Conservation (phyloP, 2,113 vertebrate genomes). For the Panthera leo region DNA sequence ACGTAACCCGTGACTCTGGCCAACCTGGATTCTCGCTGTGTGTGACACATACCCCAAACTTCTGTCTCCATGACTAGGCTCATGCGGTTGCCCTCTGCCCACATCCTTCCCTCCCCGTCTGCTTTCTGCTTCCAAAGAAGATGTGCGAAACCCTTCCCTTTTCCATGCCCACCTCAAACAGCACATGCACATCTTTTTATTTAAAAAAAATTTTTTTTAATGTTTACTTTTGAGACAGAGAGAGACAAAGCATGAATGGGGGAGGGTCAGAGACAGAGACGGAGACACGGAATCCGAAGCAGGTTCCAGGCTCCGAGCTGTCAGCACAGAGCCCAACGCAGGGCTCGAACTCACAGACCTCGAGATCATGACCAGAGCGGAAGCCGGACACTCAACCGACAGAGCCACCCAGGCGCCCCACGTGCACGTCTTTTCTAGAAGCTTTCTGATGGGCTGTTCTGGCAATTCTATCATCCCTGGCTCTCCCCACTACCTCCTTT, state of each 20-base stretch:
- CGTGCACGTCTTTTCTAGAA: neutral
- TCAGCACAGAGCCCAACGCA: too few species aligned
- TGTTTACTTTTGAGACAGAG: too few species aligned
- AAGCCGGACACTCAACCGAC: too few species aligned
- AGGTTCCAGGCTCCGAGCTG: too few species aligned
- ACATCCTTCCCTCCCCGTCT: neutral
- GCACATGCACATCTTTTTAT: too few species aligned
- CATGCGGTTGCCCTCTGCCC: neutral
- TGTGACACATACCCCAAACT: neutral
- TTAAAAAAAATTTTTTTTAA: too few species aligned
- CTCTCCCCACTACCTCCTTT: neutral
- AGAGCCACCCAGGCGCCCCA: too few species aligned
- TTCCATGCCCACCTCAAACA: neutral
- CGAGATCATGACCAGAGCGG: too few species aligned
- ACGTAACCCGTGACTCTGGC: neutral
- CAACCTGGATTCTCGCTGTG: neutral
- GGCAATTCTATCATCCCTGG: neutral
- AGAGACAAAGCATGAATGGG: too few species aligned
- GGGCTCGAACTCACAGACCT: too few species aligned
- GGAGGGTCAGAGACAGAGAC: too few species aligned
- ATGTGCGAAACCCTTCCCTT: neutral
- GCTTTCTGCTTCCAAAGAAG: neutral
- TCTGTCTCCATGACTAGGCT: neutral
- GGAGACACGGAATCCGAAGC: too few species aligned
- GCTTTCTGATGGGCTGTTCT: neutral